A percentile compares a stretch with the other conserved stretches of the same genome.
Conservation (phyloP, 2,113 vertebrate species). For the Furnarius figulus region DNA sequence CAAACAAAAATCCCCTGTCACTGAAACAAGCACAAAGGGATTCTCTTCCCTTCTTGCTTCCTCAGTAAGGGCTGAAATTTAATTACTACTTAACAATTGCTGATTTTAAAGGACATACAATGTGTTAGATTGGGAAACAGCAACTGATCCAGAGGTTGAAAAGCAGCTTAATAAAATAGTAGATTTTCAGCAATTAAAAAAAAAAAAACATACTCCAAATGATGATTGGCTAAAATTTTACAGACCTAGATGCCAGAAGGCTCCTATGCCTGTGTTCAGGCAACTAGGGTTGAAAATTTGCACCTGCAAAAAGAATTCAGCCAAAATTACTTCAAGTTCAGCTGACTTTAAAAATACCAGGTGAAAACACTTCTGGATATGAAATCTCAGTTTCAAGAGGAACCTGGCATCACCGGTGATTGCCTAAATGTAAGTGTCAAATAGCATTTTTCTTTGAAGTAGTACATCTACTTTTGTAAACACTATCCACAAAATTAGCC, state of each 20-base stretch:
- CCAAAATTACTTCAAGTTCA: conserved; percentile 61
- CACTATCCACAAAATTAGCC: conserved; percentile 79
- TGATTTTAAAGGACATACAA: conserved; percentile 41
- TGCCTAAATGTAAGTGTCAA: conserved; percentile 69
- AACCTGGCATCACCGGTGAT: conserved; percentile 69
- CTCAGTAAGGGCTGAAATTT: conserved; percentile 3
- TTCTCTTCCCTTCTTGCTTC: neutral
- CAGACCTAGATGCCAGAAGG: conserved; percentile 57
- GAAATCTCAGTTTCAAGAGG: conserved; percentile 68
- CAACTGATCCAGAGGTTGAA: conserved; percentile 61
- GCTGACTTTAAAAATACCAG: conserved; percentile 63
- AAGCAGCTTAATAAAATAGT: conserved; percentile 68
- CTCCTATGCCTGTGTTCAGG: neutral
- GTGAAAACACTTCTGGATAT: conserved; percentile 57
- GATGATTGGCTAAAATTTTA: conserved; percentile 63
- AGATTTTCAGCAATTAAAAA: conserved; percentile 57
- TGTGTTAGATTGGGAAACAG: conserved; percentile 64
- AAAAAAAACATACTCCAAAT: conserved; percentile 49
- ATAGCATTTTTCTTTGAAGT: conserved; percentile 74
- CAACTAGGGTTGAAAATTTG: conserved; percentile 37
- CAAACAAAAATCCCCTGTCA: neutral
- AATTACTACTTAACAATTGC: neutral
- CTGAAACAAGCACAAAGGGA: neutral
- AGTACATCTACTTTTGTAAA: conserved; percentile 81
- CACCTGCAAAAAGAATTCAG: conserved; percentile 57